Base-by-base conservation (phyloP, 1,140 invertebrate species). In the Sarcophaga peregrina region DNA sequence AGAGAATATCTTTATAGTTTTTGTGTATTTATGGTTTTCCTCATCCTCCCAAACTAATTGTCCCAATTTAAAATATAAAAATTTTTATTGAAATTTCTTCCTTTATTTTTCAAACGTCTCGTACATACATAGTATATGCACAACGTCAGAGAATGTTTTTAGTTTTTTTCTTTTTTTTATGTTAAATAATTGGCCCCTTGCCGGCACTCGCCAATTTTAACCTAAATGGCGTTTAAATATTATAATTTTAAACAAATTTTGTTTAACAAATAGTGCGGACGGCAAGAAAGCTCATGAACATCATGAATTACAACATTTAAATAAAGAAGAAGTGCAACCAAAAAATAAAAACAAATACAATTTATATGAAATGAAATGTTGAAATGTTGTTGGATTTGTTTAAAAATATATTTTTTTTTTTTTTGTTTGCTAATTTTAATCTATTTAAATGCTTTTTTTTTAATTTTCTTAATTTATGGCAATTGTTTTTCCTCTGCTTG, bases 141-240 rank as follows among this genome's bases (percentile, higher is more conserved):
- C 25, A 37, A 37, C 25, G 25, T 37, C 25, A 37, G 25, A 37
- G 25, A 37, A 37, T 37, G 25, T 37, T 4, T 37, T 37, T 37
- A n/a, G n/a, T n/a, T n/a, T n/a, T n/a, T n/a, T n/a, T n/a, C n/a
- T 37, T 37, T 37, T 37, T 1, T 37, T 37, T 1, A 2, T 37
- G 25, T 37, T 37, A 37, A 37, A 68, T 20, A 25, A 20, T 68
- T 68, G 62, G 62, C 62, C n/a, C 8, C 7, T 6, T 68, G 62
- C 62, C 62, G 62, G 62, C 62, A 68, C 62, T 68, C 62, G 62
- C 62, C 62, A 68, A 68, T 25, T 68, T 68, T 68, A 68, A 68
- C 62, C 62, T 20, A n/a, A 68, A 68, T 68, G 62, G 62, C 62
- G 62, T 68, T 68, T 68, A 68, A 68, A 68, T 68, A 37, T 37